These are phyloP conservation scores for Pagrus major DNA, from an alignment of 2,113 vertebrate genomes.

Conservation along the genomic window DNA sequence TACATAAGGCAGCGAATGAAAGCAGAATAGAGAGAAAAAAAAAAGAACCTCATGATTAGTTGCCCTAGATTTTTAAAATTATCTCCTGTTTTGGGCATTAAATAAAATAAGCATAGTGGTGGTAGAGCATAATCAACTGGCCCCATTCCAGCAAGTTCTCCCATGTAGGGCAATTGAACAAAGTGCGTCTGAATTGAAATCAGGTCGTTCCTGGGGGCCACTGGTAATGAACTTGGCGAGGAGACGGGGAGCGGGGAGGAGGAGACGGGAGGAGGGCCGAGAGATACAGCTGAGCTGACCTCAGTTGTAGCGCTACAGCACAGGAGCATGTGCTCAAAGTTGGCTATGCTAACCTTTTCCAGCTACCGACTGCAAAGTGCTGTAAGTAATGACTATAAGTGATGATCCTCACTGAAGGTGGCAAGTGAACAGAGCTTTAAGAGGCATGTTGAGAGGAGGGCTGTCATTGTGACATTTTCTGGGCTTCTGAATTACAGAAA, in stretches of 20 bases:
- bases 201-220: constrained; percentile 83
- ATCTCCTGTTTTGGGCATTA: constrained; percentile 79
- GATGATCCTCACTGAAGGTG: constrained; percentile 67
- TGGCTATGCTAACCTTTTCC: constrained; percentile 65
- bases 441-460: constrained; percentile 68
- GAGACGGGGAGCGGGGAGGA: constrained; percentile 43
- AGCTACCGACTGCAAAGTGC: constrained; percentile 67
- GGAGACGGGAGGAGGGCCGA: constrained; percentile 55
- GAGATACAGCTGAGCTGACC: constrained; percentile 67
- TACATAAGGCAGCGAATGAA: constrained; percentile 36
- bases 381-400: constrained; percentile 77
- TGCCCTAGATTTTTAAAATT: constrained; percentile 75
- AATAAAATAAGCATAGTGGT: constrained; percentile 78
- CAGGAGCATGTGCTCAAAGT: constrained; percentile 60
- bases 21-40: constrained; percentile 22
- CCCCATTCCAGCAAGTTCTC: constrained; percentile 73
- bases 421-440: constrained; percentile 59
- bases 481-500: constrained; percentile 67
- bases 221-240: constrained; percentile 79
- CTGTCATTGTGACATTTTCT: constrained; percentile 76
- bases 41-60: constrained; percentile 65
- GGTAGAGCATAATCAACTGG: constrained; percentile 76
- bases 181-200: constrained; percentile 81
- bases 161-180: constrained; percentile 84
- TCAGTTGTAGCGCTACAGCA: constrained; percentile 57